These are phyloP conservation scores for Ceratoteleas bidentatus DNA, from an alignment of 1,140 invertebrate species.

Conservation along the genomic window DNA sequence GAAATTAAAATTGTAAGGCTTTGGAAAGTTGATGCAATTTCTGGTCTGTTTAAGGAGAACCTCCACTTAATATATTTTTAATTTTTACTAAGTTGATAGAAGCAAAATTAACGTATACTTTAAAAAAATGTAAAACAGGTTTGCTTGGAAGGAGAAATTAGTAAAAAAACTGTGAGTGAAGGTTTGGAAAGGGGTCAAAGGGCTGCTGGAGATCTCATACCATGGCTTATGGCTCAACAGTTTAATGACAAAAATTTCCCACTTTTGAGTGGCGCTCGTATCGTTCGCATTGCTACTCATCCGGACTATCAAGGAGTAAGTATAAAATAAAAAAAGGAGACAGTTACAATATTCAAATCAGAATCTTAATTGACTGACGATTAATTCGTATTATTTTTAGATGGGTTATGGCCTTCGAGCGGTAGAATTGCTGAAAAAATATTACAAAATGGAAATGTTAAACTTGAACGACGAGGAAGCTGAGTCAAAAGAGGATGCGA, in stretches of 20 bases:
- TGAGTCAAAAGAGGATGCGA: conserved; percentile 70
- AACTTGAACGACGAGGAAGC: conserved; percentile 84
- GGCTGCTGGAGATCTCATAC: conserved; percentile 97
- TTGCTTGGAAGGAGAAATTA: conserved; percentile 97
- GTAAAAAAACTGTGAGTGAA: conserved; percentile 88
- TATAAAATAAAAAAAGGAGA: not conserved
- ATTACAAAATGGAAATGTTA: conserved; percentile 93
- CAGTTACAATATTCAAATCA: too few relatives aligned
- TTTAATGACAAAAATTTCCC: conserved; percentile 97
- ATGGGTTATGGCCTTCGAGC: conserved; percentile 98
- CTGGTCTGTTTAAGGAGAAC: too few relatives aligned
- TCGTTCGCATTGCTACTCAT: conserved; percentile 98
- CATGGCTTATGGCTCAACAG: conserved; percentile 98
- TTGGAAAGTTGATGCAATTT: too few relatives aligned
- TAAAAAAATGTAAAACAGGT: conserved; percentile 84
- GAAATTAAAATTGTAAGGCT: too few relatives aligned
- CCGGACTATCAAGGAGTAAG: conserved; percentile 96
- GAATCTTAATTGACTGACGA: not conserved
- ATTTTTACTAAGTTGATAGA: too few relatives aligned
- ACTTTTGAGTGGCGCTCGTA: conserved; percentile 92
- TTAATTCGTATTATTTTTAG: conserved; percentile 76
- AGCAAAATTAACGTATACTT: too few relatives aligned
- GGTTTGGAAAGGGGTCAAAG: conserved; percentile 92
- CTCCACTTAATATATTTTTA: too few relatives aligned
- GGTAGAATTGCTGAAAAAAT: conserved; percentile 90